Conservation (phyloP, 1,140 invertebrate species). For the Lepidotrigona ventralis region DNA sequence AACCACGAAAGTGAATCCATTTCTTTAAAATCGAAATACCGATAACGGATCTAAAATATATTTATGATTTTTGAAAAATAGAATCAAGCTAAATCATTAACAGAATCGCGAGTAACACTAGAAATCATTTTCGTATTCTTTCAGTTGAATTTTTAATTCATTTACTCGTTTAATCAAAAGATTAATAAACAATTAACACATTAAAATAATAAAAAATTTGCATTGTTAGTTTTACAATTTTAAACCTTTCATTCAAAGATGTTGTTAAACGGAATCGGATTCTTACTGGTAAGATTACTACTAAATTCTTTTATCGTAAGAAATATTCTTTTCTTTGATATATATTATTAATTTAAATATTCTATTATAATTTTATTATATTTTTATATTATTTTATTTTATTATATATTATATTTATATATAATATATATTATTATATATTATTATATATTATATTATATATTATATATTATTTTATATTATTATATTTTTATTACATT, state of each 20-base stretch:
- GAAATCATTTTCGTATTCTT: neutral
- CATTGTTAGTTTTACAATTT: neutral
- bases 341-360: too few relatives aligned
- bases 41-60: neutral
- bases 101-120: neutral
- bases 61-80: neutral
- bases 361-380: too few relatives aligned
- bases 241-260: neutral
- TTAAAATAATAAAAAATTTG: neutral
- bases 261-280: neutral
- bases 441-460: too few relatives aligned
- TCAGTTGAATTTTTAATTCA: neutral
- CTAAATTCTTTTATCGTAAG: neutral
- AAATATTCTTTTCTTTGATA: neutral
- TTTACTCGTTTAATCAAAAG: neutral
- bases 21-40: neutral
- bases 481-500: too few relatives aligned
- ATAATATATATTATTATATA: too few relatives aligned
- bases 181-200: neutral
- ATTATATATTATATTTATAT: too few relatives aligned
- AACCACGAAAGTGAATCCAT: neutral
- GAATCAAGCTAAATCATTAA: neutral
- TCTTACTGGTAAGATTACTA: slow-evolving; percentile 22
- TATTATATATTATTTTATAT: too few relatives aligned
- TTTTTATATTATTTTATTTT: too few relatives aligned